A percentile compares a stretch with the other conserved stretches of the same genome.
phyloP scores from a whole-genome alignment of 1,140 invertebrate species.

The Drosophila lini region DNA sequence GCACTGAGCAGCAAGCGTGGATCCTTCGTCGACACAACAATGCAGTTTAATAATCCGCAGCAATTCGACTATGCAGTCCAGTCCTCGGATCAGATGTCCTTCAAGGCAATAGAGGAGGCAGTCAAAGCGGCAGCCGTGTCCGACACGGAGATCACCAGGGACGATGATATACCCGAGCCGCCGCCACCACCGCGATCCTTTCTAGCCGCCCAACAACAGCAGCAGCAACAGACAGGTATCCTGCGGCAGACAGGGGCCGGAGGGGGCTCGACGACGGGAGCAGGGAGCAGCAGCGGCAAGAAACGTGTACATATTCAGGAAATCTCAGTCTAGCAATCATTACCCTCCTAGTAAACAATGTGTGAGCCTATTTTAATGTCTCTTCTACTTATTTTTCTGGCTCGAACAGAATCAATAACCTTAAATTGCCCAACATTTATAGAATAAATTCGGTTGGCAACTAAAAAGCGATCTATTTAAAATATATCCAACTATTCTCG shows the following conservation, averaged over 20 bases:
- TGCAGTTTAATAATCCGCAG: constrained; percentile 51
- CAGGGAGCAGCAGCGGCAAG: constrained; percentile 88
- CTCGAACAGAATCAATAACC: not conserved
- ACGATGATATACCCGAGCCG: constrained; percentile 88
- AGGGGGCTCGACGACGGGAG: constrained; percentile 85
- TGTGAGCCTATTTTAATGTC: constrained; percentile 17
- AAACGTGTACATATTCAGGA: constrained; percentile 95
- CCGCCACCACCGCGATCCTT: constrained; percentile 88
- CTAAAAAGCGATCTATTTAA: not conserved
- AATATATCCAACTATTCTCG: not conserved
- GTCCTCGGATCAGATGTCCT: constrained; percentile 85
- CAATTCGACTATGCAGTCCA: constrained; percentile 83
- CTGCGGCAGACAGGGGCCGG: constrained; percentile 86
- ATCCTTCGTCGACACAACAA: constrained; percentile 62
- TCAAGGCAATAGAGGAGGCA: constrained; percentile 85
- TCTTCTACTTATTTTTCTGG: constrained; percentile 11
- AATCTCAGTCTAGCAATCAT: constrained; percentile 90
- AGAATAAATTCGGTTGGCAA: constrained; percentile 2
- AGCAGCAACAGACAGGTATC: constrained; percentile 86
- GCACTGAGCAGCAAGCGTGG: constrained; percentile 67
- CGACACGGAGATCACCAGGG: constrained; percentile 83
- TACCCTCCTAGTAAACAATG: constrained; percentile 26
- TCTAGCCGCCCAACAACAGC: constrained; percentile 69
- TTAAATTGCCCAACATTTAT: constrained; percentile 4
- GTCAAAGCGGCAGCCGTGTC: constrained; percentile 79